These are phyloP conservation scores for Aphodius granarius DNA, from an alignment of 2,888 invertebrate genomes.

Conservation along the genomic window DNA sequence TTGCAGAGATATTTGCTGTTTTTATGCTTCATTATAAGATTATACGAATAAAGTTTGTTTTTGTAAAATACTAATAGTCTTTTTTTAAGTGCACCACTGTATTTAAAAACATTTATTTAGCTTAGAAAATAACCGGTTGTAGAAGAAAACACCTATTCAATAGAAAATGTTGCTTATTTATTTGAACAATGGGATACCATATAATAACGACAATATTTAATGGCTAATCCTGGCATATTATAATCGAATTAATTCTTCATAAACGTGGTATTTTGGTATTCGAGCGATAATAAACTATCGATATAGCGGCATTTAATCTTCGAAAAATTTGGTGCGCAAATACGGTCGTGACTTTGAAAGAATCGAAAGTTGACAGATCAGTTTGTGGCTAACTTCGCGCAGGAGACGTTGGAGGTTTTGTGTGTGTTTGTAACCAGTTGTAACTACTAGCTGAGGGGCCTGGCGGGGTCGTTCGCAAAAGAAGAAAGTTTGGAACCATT, in stretches of 20 bases:
- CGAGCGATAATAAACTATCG: not conserved
- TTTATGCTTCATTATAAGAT: too few relatives aligned
- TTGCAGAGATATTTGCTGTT: too few relatives aligned
- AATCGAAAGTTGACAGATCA: not conserved
- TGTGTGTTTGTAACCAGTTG: constrained; percentile 4
- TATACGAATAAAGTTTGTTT: too few relatives aligned
- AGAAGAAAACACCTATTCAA: too few relatives aligned
- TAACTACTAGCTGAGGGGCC: not conserved
- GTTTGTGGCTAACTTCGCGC: not conserved
- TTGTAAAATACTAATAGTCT: too few relatives aligned
- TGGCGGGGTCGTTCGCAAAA: not conserved
- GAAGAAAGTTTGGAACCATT: not conserved
- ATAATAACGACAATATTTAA: too few relatives aligned
- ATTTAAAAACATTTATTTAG: too few relatives aligned
- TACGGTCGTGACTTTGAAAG: not conserved
- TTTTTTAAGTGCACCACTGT: too few relatives aligned
- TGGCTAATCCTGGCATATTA: not conserved
- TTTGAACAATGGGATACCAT: too few relatives aligned
- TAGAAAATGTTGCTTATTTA: not conserved
- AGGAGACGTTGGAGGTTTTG: not conserved
- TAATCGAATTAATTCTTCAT: not conserved
- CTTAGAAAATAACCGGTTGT: too few relatives aligned
- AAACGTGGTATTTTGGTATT: not conserved
- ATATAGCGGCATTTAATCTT: not conserved
- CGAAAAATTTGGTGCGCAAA: not conserved